These are phyloP conservation scores for Chionoecetes opilio DNA, from an alignment of 1,140 invertebrate species.

Conservation along the genomic window DNA sequence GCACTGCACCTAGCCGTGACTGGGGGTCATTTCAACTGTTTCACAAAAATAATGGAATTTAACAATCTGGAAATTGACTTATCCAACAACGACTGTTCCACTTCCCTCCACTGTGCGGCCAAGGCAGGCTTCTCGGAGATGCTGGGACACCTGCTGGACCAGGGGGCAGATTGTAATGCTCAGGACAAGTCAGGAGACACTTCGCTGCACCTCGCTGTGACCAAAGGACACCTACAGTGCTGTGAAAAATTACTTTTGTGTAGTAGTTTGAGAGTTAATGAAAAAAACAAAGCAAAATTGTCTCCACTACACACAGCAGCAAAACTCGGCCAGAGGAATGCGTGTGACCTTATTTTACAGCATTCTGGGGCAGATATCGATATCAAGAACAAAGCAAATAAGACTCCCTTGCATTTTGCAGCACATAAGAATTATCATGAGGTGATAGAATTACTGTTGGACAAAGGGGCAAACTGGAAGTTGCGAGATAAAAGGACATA, in stretches of 20 bases:
- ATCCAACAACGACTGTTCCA: background rate
- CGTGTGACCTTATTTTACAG: background rate
- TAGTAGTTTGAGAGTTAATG: background rate
- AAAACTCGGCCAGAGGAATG: background rate
- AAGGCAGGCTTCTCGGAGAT: background rate
- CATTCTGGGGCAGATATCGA: background rate
- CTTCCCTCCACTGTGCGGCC: background rate
- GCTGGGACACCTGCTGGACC: background rate
- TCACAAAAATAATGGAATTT: background rate
- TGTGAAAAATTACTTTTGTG: background rate
- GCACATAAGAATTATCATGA: slow-evolving; percentile 35
- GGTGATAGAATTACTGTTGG: slow-evolving; percentile 49
- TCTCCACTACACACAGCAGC: background rate
- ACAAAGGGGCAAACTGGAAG: slow-evolving; percentile 61
- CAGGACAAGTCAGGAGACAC: background rate
- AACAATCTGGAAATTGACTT: background rate
- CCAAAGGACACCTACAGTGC: background rate
- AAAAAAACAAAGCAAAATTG: background rate
- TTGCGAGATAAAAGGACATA: slow-evolving; percentile 42
- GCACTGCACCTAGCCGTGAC: background rate
- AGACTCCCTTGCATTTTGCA: background rate
- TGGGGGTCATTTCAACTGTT: background rate
- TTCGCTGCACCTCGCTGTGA: background rate
- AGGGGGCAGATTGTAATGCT: background rate
- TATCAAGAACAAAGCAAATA: background rate